Evolutionary conservation across 2,113 vertebrate species (phyloP).

Genomic region (Arenaria interpres): DNA sequence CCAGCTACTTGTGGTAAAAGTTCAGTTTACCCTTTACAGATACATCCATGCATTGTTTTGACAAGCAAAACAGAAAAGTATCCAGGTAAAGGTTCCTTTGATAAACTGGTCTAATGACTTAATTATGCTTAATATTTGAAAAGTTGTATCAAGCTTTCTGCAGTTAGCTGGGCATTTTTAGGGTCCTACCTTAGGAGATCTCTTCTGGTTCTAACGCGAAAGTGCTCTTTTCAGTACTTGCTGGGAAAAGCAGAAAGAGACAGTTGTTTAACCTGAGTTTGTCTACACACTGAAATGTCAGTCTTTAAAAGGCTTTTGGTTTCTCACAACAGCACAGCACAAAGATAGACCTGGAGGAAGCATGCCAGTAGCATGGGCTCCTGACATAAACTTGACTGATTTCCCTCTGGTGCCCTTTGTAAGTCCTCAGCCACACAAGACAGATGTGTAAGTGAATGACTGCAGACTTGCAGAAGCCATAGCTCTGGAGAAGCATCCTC

Average conservation of each 20-base stretch:
- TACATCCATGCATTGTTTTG: background rate
- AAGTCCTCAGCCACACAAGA: background rate
- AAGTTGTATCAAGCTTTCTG: background rate
- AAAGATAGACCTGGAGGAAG: background rate
- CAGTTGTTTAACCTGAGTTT: background rate
- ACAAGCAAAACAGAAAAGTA: background rate
- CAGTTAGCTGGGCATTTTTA: background rate
- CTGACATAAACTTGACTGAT: background rate
- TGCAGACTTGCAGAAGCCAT: background rate
- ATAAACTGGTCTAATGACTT: background rate
- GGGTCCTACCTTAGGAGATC: no score
- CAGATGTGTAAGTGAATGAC: background rate
- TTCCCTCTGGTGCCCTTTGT: background rate
- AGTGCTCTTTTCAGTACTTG: background rate
- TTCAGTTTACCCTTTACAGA: background rate
- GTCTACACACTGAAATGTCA: background rate
- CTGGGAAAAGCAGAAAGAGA: background rate
- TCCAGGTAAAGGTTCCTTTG: background rate
- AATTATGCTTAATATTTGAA: background rate
- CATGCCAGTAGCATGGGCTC: fast-evolving
- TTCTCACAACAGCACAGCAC: background rate
- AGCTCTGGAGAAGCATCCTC: background rate
- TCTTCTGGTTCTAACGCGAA: background rate
- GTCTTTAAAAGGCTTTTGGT: background rate
- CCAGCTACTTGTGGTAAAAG: background rate